phyloP scores from a whole-genome alignment of 2,888 invertebrate species.

The Lasioglossum leucozonium region DNA sequence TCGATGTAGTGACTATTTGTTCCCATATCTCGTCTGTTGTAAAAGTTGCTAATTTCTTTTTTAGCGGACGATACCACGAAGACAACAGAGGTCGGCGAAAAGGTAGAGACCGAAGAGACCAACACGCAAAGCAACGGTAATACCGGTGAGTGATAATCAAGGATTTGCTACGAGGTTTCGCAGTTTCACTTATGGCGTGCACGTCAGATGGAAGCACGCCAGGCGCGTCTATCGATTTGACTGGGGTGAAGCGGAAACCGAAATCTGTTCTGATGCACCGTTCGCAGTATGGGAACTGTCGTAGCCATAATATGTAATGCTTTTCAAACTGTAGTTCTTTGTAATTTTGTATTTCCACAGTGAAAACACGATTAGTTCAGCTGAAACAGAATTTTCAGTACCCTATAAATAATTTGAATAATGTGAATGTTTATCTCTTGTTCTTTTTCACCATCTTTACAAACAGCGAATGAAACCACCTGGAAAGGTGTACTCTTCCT shows the following conservation, averaged over 20 bases:
- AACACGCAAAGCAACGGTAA: constrained; percentile 82
- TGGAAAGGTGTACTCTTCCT: too few relatives aligned
- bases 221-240: constrained; percentile 61
- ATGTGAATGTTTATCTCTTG: not conserved
- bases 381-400: too few relatives aligned
- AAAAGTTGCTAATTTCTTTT: constrained; percentile 37
- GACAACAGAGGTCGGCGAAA: constrained; percentile 64
- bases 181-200: constrained; percentile 18
- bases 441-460: not conserved
- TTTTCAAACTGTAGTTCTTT: not conserved
- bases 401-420: too few relatives aligned
- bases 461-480: too few relatives aligned
- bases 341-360: not conserved
- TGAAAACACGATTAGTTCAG: not conserved
- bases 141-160: constrained; percentile 81
- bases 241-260: constrained; percentile 18
- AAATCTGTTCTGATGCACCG: constrained; percentile 17
- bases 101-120: constrained; percentile 75
- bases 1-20: not conserved
- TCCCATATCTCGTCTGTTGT: not conserved
- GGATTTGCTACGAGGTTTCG: constrained; percentile 5
- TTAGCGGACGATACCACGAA: constrained; percentile 64
- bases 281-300: not conserved
- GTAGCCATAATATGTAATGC: not conserved
- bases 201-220: constrained; percentile 59